Base-by-base conservation (phyloP, 2,113 vertebrate species). In the Pteronura brasiliensis region DNA sequence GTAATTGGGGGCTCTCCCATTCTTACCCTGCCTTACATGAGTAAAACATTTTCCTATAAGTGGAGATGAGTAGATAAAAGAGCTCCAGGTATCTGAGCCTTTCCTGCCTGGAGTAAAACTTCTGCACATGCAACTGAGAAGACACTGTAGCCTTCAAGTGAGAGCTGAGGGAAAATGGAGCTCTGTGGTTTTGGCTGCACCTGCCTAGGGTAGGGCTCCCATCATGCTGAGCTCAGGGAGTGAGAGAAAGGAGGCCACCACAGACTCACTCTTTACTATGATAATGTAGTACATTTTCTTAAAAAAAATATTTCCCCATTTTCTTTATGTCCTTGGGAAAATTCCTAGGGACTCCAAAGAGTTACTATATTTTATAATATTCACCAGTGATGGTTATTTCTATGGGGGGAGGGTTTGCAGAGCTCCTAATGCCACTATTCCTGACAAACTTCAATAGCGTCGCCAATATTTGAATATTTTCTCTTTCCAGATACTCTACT, bases 131-230 rank as follows among this genome's bases (percentile, higher is more conserved):
- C 14, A 49, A 67, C 4, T 67, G 20, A 52, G 10, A 8, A 77
- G 12, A n/a, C 9, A 11, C 2, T n/a, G 0, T 1, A 86, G 42
- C 2, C 27, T 6, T 77, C 11, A 15, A 9, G 2, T 61, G 34
- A 39, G 42, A 44, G 3, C 7, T 82, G 18, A 27, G 36, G 9
- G 29, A 47, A 59, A 25, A 55, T 6, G 0, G 15, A 44, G 17
- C 17, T 36, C 20, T n/a, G 4, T 67, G 27, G 7, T 52, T 10
- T 52, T 47, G 14, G 18, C 7, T 59, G 14, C 12, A 47, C 7
- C 3, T 59, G 25, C 14, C 0, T 14, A 1, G 81, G 23, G 7
- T n/a, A 61, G 63, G 44, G 1, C 2, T 44, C 76, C 29, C 21
- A 25, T n/a, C 4, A 34, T 11, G 6, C 14, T 27, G n/a, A 31